phyloP scores from a whole-genome alignment of 1,140 invertebrate genomes.

The Heliconius congener region DNA sequence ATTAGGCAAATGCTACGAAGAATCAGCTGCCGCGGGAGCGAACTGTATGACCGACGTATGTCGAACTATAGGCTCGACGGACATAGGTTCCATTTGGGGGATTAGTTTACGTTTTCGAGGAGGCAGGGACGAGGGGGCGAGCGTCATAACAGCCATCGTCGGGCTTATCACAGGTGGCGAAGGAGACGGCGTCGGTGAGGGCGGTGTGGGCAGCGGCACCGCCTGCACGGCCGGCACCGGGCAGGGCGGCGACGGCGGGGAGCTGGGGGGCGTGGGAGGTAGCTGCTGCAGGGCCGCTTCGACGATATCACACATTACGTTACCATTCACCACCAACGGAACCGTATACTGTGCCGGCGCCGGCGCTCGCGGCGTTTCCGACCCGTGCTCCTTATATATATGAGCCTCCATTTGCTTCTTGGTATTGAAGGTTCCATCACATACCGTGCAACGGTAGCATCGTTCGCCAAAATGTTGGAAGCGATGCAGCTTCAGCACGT shows the following conservation, averaged over 20 bases:
- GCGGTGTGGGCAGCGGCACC: conserved; percentile 34
- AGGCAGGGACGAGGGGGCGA: conserved; percentile 86
- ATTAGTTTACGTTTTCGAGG: conserved; percentile 91
- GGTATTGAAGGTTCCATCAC: conserved; percentile 93
- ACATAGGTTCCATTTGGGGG: conserved; percentile 64
- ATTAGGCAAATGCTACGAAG: conserved; percentile 50
- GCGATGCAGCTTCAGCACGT: conserved; percentile 93
- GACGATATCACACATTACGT: conserved; percentile 86
- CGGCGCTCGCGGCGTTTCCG: conserved; percentile 80
- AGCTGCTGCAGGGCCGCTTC: conserved; percentile 86
- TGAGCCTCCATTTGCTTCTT: conserved; percentile 95
- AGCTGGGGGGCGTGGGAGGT: conserved; percentile 85
- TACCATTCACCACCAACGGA: conserved; percentile 80
- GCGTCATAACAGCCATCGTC: conserved; percentile 64
- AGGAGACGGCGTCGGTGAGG: conserved; percentile 45
- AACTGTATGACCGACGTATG: conserved; percentile 92
- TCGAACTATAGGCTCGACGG: conserved; percentile 71
- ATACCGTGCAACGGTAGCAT: conserved; percentile 95
- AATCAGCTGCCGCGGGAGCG: conserved; percentile 83
- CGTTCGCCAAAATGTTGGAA: conserved; percentile 96
- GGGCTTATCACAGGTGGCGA: conserved; percentile 65
- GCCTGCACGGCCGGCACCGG: conserved; percentile 41
- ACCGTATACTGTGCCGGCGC: conserved; percentile 56
- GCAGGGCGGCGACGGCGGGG: conserved; percentile 79
- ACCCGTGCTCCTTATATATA: conserved; percentile 92